These are phyloP conservation scores for Leucoma salicis DNA, from an alignment of 2,888 invertebrate genomes.

Conservation along the genomic window DNA sequence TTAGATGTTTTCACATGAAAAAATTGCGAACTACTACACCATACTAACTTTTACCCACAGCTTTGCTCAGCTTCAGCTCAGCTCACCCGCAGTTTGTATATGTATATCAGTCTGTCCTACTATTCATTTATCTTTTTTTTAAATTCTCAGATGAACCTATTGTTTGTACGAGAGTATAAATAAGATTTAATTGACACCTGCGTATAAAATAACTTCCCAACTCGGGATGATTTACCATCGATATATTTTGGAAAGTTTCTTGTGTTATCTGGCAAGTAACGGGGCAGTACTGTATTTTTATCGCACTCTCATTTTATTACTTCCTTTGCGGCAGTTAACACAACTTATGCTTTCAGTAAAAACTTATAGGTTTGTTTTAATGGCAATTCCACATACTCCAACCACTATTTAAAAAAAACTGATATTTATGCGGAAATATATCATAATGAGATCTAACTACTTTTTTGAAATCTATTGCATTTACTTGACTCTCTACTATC, in stretches of 20 bases:
- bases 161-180: slow-evolving; percentile 40
- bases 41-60: too few species aligned
- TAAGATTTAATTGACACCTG: slow-evolving; percentile 49
- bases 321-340: not conserved
- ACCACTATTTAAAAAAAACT: too few species aligned
- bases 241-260: slow-evolving; percentile 15
- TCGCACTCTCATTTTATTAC: not conserved
- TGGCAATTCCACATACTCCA: too few species aligned
- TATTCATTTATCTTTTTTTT: slow-evolving; percentile 38
- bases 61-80: too few species aligned
- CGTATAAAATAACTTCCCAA: slow-evolving; percentile 27
- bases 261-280: slow-evolving; percentile 9
- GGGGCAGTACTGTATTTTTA: slow-evolving; percentile 2
- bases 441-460: too few species aligned
- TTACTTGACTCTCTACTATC: too few species aligned
- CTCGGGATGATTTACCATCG: slow-evolving; percentile 15
- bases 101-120: slow-evolving; percentile 44
- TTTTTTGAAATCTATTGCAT: too few species aligned
- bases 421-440: too few species aligned
- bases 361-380: too few species aligned
- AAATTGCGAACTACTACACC: too few species aligned
- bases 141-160: slow-evolving; percentile 22
- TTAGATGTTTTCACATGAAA: too few species aligned
- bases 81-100: slow-evolving; percentile 29
- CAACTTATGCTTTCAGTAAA: not conserved